Base-by-base conservation (phyloP, 2,797 vertebrate species). In the Rachycentron canadum region DNA sequence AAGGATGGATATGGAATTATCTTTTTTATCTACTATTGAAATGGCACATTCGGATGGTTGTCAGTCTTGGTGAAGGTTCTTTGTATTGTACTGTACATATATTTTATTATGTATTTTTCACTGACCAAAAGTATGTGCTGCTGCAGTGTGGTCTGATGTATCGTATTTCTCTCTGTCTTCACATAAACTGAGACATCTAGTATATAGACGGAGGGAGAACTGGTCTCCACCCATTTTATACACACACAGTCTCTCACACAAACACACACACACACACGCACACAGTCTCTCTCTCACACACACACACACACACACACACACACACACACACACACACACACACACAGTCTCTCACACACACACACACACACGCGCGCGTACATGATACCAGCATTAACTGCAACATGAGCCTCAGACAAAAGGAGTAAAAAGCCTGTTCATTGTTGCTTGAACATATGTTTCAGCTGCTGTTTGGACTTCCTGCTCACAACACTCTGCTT, bases 361-460 rank as follows among this genome's bases (percentile, higher is more conserved):
- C 60, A 47, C 57, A 32, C 23, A 57, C 21, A 60, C 64, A 7
- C 41, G 28, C 26, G 60, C 2, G 26, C 38, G 23, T 52, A 59
- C 43, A 45, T 21, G 16, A 43, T 28, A 34, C 50, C 32, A 21
- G 28, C 56, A 81, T 79, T 66, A 84, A 56, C 66, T 72, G 76
- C 69, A 88, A 87, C 80, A 73, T 6, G 68, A 91, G 47, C 28
- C 77, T 28, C 21, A 43, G 55, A 41, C 50, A 72, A 23, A 74
- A 69, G 76, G 26, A 26, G 5, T 19, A 2, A 69, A 30, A 58
- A 84, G 67, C 50, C 57, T 59, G 32, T 66, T 75, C 62, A n/a
- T 84, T 79, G 82, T 80, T 73, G 63, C 59, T 47, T 2, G 43
- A 86, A 74, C 77, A 81, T 82, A 79, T 86, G 87, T 88, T 81